Conservation (phyloP, 2,888 invertebrate species). For the Phaonia tiefii region DNA sequence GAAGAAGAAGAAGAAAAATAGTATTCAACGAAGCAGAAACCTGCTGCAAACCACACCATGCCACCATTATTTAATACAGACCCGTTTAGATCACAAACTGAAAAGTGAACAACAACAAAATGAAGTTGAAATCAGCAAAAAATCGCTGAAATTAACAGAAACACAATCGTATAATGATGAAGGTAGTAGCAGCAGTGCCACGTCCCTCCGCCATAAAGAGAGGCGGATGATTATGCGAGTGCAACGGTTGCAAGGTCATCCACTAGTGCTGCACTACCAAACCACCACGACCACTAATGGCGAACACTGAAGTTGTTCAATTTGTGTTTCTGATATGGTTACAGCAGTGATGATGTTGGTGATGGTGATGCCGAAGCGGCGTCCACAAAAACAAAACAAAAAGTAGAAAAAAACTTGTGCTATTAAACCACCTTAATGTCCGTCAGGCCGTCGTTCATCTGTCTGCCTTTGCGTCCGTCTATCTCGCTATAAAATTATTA, state of each 20-base stretch:
- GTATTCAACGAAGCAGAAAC: slow-evolving; percentile 68
- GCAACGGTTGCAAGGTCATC: slow-evolving; percentile 80
- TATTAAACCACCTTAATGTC: too few species aligned
- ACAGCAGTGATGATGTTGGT: too few species aligned
- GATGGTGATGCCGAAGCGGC: too few species aligned
- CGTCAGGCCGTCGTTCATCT: too few species aligned
- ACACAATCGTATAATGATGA: slow-evolving; percentile 24
- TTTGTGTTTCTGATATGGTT: background rate
- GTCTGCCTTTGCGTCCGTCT: too few species aligned
- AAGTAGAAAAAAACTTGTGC: too few species aligned
- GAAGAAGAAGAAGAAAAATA: slow-evolving; percentile 37
- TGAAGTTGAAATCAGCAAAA: slow-evolving; percentile 36
- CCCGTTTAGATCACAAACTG: too few species aligned
- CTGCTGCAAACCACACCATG: slow-evolving; percentile 67
- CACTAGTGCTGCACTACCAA: background rate
- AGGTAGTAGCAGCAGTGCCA: slow-evolving; percentile 2
- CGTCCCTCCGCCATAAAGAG: too few species aligned
- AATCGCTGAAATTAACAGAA: slow-evolving; percentile 24
- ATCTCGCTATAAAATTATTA: too few species aligned
- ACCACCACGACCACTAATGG: background rate
- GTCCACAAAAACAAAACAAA: too few species aligned
- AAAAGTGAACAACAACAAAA: slow-evolving; percentile 50
- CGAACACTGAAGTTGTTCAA: background rate
- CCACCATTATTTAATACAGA: slow-evolving; percentile 66
- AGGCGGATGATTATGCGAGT: slow-evolving; percentile 39